Conservation (phyloP, 2,113 vertebrate species). For the Tringa solitaria region DNA sequence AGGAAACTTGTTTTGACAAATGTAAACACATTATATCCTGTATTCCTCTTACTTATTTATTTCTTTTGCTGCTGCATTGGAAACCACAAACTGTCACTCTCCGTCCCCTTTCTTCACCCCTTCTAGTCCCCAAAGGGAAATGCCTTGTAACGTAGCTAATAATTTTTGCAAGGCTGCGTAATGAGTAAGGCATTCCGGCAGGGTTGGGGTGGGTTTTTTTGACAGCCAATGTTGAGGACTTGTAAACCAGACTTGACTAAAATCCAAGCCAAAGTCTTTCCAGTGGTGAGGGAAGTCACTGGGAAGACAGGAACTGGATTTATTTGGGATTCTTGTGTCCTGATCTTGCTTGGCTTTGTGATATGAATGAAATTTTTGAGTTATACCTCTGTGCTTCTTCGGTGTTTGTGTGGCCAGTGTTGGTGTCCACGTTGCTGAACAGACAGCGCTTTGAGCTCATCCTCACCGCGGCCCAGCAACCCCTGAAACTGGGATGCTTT, state of each 20-base stretch:
- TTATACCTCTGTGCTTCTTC: background rate
- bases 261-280: constrained; percentile 50
- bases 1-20: constrained; percentile 81
- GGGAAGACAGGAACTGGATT: constrained; percentile 5
- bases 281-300: background rate
- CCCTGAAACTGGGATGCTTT: background rate
- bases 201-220: background rate
- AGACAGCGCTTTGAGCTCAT: background rate
- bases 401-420: rapidly evolving
- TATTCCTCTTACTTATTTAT: constrained; percentile 56
- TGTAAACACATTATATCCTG: constrained; percentile 69
- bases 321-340: background rate
- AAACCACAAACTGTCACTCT: constrained; percentile 67
- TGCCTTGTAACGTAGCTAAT: constrained; percentile 52
- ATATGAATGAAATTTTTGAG: background rate
- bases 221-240: background rate
- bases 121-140: constrained; percentile 61
- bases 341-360: background rate
- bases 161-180: constrained; percentile 35
- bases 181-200: constrained; percentile 7
- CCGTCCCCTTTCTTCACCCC: constrained; percentile 54
- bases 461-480: background rate
- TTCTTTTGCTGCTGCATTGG: constrained; percentile 50
- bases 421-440: rapidly evolving
- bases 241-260: constrained; percentile 54